These are phyloP conservation scores for Gallinago undulata DNA, from an alignment of 2,113 vertebrate genomes.

Conservation along the genomic window DNA sequence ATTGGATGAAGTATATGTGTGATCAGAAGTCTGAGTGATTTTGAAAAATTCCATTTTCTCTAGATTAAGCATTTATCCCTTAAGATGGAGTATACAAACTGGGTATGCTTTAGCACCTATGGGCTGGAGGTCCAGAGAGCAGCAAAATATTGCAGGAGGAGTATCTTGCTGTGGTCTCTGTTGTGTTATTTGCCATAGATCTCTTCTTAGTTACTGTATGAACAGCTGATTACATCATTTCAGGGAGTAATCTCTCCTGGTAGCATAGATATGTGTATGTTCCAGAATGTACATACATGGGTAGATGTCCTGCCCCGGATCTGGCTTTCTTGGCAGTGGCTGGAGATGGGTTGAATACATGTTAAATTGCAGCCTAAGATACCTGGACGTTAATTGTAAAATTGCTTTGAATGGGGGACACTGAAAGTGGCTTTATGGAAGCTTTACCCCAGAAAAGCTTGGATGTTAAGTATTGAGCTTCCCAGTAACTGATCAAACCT, in stretches of 20 bases:
- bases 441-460: not conserved
- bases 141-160: not conserved
- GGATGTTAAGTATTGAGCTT: not conserved
- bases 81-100: not conserved
- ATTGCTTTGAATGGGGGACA: not conserved
- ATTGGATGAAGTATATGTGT: not conserved
- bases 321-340: not conserved
- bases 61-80: not conserved
- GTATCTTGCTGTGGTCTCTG: not conserved
- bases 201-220: not conserved
- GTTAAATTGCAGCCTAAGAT: not conserved
- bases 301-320: not conserved
- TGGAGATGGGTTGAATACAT: not conserved
- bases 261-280: not conserved
- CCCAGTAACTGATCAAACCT: not conserved
- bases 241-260: not conserved
- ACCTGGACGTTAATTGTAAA: not conserved
- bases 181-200: not conserved
- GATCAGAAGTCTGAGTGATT: not conserved
- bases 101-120: not conserved
- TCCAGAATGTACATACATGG: not conserved
- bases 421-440: not conserved
- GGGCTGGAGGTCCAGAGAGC: not conserved
- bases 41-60: not conserved
- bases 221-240: not conserved